Base-by-base conservation (phyloP, 2,113 vertebrate species). In the Hirundichthys speculiger region DNA sequence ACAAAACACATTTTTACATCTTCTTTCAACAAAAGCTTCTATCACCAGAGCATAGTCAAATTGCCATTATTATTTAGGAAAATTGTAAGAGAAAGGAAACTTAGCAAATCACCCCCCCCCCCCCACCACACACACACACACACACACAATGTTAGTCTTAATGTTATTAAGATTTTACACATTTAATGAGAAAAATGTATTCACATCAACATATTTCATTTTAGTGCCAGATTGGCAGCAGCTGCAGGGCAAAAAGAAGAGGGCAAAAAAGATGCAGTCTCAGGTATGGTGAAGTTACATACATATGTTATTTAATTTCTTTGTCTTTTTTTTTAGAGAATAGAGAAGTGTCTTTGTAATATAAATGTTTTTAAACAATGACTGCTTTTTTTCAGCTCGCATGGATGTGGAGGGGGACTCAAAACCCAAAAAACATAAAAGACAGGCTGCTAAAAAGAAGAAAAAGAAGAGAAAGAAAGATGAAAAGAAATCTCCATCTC, bases 401-500 rank as follows among this genome's bases (percentile, higher is more conserved):
- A 34, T 41, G 24, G 86, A 84, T 14, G 69, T 43, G 3, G 88
- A 91, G 12, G 88, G 63, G 34, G 92, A 93, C 48, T 40, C 67
- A 30, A 94, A 92, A 81, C 84, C 85, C 18, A 93, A 90, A 82
- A 94, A 92, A 76, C 85, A 90, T 68, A 94, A 91, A 86, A 90
- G 70, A 59, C 92, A 90, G 52, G 64, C 78, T 27, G 82, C 82
- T 6, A 94, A 93, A 67, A 94, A 93, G 81, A 94, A 93, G 79
- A 93, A 90, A 49, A 94, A 93, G 75, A 92, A 90, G 64, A 91
- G 8, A 60, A 91, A 85, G 71, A 93, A 92, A 51, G 91, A 92
- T 47, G 91, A 92, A 72, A 92, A 89, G 70, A 91, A 86, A 80
- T 93, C 94, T 22, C 87, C 87, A 72, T 93, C 95, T 84, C 92